Evolutionary conservation across 1,140 invertebrate species (phyloP).

Genomic region (Drosophila punjabiensis): DNA sequence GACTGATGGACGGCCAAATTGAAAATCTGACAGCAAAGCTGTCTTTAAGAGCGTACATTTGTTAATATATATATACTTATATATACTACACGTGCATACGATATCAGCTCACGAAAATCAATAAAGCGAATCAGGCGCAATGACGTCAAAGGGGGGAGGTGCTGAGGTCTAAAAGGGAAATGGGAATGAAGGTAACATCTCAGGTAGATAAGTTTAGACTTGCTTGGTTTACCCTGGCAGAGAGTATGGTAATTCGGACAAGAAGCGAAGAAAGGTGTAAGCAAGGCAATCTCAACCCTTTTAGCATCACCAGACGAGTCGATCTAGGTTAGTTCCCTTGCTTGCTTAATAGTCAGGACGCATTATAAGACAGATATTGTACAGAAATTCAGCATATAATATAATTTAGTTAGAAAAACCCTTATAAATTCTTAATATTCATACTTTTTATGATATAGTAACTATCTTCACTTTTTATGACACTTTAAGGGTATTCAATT

Average conservation of each 20-base stretch:
- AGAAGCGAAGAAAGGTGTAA: no score
- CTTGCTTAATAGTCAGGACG: neutral
- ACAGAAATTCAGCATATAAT: no score
- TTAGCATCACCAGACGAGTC: neutral
- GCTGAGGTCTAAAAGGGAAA: neutral
- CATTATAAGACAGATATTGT: neutral
- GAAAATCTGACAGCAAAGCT: constrained; percentile 44
- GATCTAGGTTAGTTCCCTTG: neutral
- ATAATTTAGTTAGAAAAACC: no score
- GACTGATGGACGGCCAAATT: constrained; percentile 63
- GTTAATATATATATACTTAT: neutral
- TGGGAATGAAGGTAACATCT: constrained; percentile 12
- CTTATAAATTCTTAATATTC: no score
- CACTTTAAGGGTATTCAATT: neutral
- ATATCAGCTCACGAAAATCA: constrained; percentile 53
- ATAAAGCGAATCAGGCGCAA: constrained; percentile 46
- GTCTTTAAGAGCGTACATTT: constrained; percentile 27
- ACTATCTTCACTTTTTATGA: neutral
- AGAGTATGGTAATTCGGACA: neutral
- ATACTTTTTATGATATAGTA: no score
- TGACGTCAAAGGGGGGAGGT: constrained; percentile 24
- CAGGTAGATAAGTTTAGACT: constrained; percentile 41
- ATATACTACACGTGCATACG: constrained; percentile 11
- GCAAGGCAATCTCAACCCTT: neutral
- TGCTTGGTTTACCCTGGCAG: constrained; percentile 12